phyloP scores from a whole-genome alignment of 1,140 invertebrate genomes.

The Drosophila ironensis region DNA sequence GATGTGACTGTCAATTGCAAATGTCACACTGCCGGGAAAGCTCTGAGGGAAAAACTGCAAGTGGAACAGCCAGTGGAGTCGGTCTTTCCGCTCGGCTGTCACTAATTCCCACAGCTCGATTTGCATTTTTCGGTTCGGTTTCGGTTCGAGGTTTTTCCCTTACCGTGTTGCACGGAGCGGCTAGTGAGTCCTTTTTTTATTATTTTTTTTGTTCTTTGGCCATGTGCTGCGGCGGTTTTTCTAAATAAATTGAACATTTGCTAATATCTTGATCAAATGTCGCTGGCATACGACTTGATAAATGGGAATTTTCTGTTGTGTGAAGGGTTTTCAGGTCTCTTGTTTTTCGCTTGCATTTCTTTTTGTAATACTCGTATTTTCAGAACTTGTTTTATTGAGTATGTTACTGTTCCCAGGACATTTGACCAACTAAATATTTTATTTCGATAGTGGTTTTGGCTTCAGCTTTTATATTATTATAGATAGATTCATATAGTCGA shows the following conservation, averaged over 20 bases:
- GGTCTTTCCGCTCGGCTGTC: conserved; percentile 72
- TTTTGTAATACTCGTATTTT: background rate
- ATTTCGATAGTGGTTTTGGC: no score
- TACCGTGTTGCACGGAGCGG: conserved; percentile 40
- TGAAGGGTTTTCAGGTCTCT: conserved; percentile 8
- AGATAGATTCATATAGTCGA: no score
- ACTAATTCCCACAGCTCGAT: conserved; percentile 72
- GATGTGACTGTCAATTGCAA: conserved; percentile 75
- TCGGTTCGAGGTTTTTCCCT: conserved; percentile 24
- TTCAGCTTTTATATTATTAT: no score
- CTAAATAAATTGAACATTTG: conserved; percentile 72
- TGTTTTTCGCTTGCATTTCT: conserved; percentile 26
- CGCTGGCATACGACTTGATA: conserved; percentile 50
- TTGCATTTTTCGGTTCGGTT: conserved; percentile 55
- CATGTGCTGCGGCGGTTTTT: conserved; percentile 47
- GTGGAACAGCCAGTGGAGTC: conserved; percentile 47
- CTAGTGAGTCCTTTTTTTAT: conserved; percentile 20
- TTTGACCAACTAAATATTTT: conserved; percentile 21
- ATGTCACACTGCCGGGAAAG: conserved; percentile 68
- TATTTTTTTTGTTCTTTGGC: background rate
- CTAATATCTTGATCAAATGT: conserved; percentile 73
- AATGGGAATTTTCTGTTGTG: conserved; percentile 50
- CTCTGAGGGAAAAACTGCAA: conserved; percentile 29
- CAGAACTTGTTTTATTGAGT: conserved; percentile 16
- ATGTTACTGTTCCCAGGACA: background rate